Conservation (phyloP, 2,888 invertebrate genomes). For the Acanthococcus lagerstroemiae region DNA sequence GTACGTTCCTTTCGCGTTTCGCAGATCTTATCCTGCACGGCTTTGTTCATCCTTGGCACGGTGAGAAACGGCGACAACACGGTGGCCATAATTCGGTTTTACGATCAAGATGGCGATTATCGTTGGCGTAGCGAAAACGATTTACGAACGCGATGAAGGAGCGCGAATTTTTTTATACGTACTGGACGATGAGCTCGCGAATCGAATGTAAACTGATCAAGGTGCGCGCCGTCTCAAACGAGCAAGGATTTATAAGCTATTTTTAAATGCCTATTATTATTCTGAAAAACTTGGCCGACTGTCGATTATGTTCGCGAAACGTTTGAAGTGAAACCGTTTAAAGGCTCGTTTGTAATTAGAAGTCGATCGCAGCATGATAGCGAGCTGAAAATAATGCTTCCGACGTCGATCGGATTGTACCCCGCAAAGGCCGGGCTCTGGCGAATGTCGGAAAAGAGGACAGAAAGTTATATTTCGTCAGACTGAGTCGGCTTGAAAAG, state of each 20-base stretch:
- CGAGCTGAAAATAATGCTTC: too few species aligned
- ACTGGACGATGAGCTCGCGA: too few species aligned
- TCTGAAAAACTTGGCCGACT: constrained; percentile 12
- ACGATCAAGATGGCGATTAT: background rate
- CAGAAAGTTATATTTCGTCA: too few species aligned
- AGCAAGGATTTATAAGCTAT: constrained; percentile 7
- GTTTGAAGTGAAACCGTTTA: too few species aligned
- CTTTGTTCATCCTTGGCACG: constrained; percentile 2
- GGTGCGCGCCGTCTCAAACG: background rate
- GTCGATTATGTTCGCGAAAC: constrained; percentile 7
- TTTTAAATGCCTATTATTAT: constrained; percentile 29
- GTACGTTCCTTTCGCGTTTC: constrained; percentile 2
- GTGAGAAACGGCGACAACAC: constrained; percentile 14
- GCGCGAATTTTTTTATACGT: too few species aligned
- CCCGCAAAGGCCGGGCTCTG: too few species aligned
- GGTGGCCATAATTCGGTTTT: constrained; percentile 8
- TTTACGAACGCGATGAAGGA: too few species aligned
- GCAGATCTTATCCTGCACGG: constrained; percentile 13
- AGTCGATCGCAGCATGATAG: background rate
- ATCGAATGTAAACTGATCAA: constrained; percentile 10
- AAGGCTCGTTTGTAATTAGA: background rate
- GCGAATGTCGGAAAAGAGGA: too few species aligned
- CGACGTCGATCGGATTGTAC: too few species aligned
- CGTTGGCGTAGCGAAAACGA: background rate
- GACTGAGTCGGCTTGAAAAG: too few species aligned